Conservation (phyloP, 1,140 invertebrate genomes). For the Drosophila asahinai region DNA sequence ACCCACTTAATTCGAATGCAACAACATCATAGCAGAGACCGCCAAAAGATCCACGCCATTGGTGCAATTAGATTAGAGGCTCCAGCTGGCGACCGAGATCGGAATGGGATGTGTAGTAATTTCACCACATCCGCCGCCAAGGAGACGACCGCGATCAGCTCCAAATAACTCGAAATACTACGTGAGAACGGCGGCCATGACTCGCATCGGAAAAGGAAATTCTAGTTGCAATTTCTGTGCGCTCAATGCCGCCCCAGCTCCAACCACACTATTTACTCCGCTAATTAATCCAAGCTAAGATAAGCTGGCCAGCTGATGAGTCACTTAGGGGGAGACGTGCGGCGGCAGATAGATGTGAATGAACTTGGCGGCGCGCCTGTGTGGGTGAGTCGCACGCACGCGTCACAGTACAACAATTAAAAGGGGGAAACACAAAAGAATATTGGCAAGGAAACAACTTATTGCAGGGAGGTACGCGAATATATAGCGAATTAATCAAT, state of each 20-base stretch:
- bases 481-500: constrained; percentile 2
- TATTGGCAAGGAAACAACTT: constrained; percentile 1
- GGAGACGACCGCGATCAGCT: constrained; percentile 27
- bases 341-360: constrained; percentile 36
- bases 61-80: constrained; percentile 13
- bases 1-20: constrained; percentile 22
- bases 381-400: constrained; percentile 30
- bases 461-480: neutral
- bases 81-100: neutral
- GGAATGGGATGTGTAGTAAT: constrained; percentile 2
- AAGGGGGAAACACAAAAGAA: constrained; percentile 19
- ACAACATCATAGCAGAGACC: neutral
- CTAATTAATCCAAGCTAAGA: constrained; percentile 20
- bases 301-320: constrained; percentile 18
- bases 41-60: neutral
- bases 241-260: constrained; percentile 17
- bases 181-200: constrained; percentile 15
- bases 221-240: constrained; percentile 18
- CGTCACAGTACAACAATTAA: constrained; percentile 10
- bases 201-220: constrained; percentile 30
- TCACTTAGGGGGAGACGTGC: constrained; percentile 9
- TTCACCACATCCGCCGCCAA: constrained; percentile 27
- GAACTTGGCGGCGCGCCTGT: constrained; percentile 28
- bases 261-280: constrained; percentile 16
- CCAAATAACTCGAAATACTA: constrained; percentile 20